A percentile compares a stretch with the other conserved stretches of the same genome.
These are phyloP conservation scores for Camarhynchus parvulus DNA, from an alignment of 2,113 vertebrate genomes.

Conservation along the genomic window DNA sequence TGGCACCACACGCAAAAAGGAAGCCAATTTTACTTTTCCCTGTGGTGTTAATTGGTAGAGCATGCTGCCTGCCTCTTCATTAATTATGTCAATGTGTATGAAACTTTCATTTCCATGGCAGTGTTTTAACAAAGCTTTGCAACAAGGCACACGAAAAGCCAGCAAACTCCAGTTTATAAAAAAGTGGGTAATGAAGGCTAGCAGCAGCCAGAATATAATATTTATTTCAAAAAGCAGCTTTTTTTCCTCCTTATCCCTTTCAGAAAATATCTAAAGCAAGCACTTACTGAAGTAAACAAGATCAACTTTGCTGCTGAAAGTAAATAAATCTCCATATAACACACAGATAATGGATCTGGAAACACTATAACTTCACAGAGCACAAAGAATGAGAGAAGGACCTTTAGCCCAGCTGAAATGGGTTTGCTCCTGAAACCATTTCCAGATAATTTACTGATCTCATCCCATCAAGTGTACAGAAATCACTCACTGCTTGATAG, in stretches of 20 bases:
- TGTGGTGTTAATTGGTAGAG: constrained; percentile 92
- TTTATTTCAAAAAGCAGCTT: constrained; percentile 16
- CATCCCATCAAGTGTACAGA: neutral
- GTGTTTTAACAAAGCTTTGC: constrained; percentile 79
- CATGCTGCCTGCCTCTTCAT: constrained; percentile 88
- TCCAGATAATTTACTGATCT: constrained; percentile 25
- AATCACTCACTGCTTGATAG: constrained; percentile 7
- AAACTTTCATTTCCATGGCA: constrained; percentile 80
- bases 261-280: constrained; percentile 5
- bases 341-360: neutral
- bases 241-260: constrained; percentile 8
- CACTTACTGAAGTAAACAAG: constrained; percentile 25
- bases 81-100: constrained; percentile 90
- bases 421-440: neutral
- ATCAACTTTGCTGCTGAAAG: neutral
- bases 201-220: constrained; percentile 10
- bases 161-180: constrained; percentile 40
- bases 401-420: neutral
- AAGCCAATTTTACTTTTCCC: constrained; percentile 90
- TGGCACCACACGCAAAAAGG: constrained; percentile 83
- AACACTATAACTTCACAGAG: neutral
- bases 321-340: neutral
- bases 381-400: neutral
- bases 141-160: constrained; percentile 70
- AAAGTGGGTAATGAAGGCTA: constrained; percentile 56